A percentile compares a stretch with the other conserved stretches of the same genome.
phyloP scores from a whole-genome alignment of 2,888 invertebrate species.

The Ectemnius continuus region DNA sequence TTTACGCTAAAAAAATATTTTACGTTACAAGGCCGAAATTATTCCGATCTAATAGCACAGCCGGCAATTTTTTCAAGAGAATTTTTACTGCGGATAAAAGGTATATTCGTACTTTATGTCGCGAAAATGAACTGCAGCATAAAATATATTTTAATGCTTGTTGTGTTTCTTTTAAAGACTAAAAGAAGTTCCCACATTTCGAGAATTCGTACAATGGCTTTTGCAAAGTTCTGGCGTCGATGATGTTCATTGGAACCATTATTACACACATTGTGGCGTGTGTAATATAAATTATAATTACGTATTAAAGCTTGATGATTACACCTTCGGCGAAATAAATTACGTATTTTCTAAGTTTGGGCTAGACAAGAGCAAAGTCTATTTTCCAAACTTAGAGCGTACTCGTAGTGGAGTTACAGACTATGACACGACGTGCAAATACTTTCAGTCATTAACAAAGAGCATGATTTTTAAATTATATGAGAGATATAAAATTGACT shows the following conservation, averaged over 20 bases:
- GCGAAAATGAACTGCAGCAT: background rate
- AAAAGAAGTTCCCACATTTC: constrained; percentile 72
- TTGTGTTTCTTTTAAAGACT: constrained; percentile 58
- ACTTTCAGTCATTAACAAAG: constrained; percentile 68
- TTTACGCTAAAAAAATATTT: constrained; percentile 73
- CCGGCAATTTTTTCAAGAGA: constrained; percentile 59
- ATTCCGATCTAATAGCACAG: constrained; percentile 64
- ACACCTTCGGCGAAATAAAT: constrained; percentile 61
- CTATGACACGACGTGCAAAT: constrained; percentile 69
- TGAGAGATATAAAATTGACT: constrained; percentile 72
- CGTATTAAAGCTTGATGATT: constrained; percentile 71
- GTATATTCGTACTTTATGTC: too few species aligned
- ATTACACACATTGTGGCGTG: constrained; percentile 72
- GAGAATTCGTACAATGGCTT: constrained; percentile 73
- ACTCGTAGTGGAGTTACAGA: constrained; percentile 67
- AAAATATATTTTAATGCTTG: constrained; percentile 9
- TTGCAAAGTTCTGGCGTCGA: constrained; percentile 64
- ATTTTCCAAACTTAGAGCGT: constrained; percentile 62
- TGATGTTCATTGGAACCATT: constrained; percentile 75
- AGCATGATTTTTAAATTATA: constrained; percentile 67
- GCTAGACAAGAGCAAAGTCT: constrained; percentile 44
- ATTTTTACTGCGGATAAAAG: constrained; percentile 69
- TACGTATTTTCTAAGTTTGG: constrained; percentile 65
- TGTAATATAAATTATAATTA: constrained; percentile 70
- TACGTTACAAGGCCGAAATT: constrained; percentile 71